Evolutionary conservation across 2,888 invertebrate species (phyloP), one percentile per base, ranked within the genome.

Genomic region (Scotopteryx bipunctaria): DNA sequence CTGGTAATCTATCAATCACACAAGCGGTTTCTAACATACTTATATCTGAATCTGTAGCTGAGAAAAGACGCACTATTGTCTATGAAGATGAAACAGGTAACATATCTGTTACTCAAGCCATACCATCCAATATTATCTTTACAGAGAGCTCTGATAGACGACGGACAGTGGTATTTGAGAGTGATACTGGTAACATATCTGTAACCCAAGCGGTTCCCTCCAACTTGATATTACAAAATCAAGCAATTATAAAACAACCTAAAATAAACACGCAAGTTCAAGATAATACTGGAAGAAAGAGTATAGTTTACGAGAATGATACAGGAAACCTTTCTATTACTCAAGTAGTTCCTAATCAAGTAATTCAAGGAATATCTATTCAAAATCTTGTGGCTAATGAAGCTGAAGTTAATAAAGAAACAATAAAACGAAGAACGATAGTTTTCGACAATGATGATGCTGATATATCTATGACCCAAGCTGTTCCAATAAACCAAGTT

Each of bases 291-390:
- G 59, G 56, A 54, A 51, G 50, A 17, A 65, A 42, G 41, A 64
- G 66, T 1, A 41, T 64, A n/a, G 41, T 59, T 2, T 64, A 55
- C 43, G 64, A 66, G 15, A 55, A 61, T 27, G 65, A 69, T 6
- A 37, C 55, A 13, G 66, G 65, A 0, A 56, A 75, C 35, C 58
- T 76, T n/a, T 76, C 73, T 5, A 50, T 76, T 8, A 73, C 75
- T 0, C 65, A 76, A 61, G 66, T 63, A 2, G 37, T 78, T 13
- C 61, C 74, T 0, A 42, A 47, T 16, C 21, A 49, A 21, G 31
- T 49, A 31, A 42, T 48, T 21, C 9, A 35, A 41, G 29, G 11
- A 1, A 19, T 36, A 6, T 3, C 29, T 11, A 8, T 11, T 27
- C 21, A 38, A 17, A 38, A 21, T 31, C 8, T 31, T 41, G 52